Evolutionary conservation across 2,113 vertebrate species (phyloP), one percentile per base, ranked within the genome.

Genomic region (Saguinus midas): DNA sequence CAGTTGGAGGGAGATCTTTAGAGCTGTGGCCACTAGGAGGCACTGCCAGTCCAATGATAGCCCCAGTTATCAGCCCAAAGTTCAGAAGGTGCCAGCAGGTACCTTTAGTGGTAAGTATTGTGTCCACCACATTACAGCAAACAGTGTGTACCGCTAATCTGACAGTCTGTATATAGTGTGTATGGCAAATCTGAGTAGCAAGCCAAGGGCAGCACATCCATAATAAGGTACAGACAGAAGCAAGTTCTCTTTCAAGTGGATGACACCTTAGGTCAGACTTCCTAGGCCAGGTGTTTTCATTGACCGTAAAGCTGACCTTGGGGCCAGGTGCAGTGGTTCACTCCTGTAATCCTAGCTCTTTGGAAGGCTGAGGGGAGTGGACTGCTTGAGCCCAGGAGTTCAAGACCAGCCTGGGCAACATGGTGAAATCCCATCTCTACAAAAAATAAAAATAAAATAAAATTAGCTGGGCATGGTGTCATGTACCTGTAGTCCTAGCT

Each of bases 1-100:
- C 50, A 29, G 18, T 5, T 66, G 83, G 61, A 55, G 66, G 83
- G 61, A 50, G 72, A 55, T 35, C 35, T 52, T 64, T 86, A 79
- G 55, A 89, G 35, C 52, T 48, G 83, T 43, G 55, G 75, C 95
- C 93, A 94, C 97, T 68, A 91, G 93, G 93, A 98, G 97, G 96
- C 89, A 97, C 88, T 98, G 61, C 66, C 58, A 83, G 73, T 73
- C 76, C 82, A 94, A 7, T 14, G 89, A 89, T 2, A 86, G 55
- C 7, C 43, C 32, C 21, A 45, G 40, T 43, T 52, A 40, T 58
- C 52, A 58, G 16, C 57, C 82, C 8, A 25, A 50, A 64, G 27
- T 61, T 32, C 64, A 64, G 37, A 73, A 27, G 48, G 73, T 55
- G 21, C 18, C 48, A 40, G 29, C 16, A 80, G 58, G 68, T 73